Conservation (phyloP, 2,888 invertebrate genomes). For the Aplocera efformata region DNA sequence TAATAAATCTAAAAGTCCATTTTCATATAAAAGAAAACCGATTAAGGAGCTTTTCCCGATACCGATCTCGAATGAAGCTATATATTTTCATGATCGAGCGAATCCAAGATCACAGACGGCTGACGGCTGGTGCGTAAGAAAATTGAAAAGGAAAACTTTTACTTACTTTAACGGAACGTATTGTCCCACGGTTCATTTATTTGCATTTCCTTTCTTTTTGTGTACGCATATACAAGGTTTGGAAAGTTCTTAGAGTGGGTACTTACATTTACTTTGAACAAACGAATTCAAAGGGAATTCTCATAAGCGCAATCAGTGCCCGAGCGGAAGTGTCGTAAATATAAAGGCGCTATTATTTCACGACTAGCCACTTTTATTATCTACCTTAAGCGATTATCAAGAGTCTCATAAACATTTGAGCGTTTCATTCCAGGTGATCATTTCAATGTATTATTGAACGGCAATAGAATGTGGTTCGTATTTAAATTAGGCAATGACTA, state of each 20-base stretch:
- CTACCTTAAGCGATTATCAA: slow-evolving; percentile 24
- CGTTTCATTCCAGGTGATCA: slow-evolving; percentile 19
- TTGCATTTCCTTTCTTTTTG: slow-evolving; percentile 38
- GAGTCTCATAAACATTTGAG: slow-evolving; percentile 19
- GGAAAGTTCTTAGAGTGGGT: slow-evolving; percentile 11
- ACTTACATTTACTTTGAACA: slow-evolving; percentile 9
- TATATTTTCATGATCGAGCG: slow-evolving; percentile 79
- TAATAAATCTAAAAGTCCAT: slow-evolving; percentile 77
- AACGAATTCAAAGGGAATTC: slow-evolving; percentile 8
- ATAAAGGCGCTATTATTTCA: slow-evolving; percentile 16
- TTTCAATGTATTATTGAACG: slow-evolving; percentile 19
- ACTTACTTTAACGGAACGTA: slow-evolving; percentile 54
- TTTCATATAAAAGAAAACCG: slow-evolving; percentile 80
- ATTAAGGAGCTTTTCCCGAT: slow-evolving; percentile 77
- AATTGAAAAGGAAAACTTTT: slow-evolving; percentile 72
- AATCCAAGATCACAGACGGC: slow-evolving; percentile 71
- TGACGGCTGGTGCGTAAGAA: slow-evolving; percentile 73
- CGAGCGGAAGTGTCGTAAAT: slow-evolving; percentile 14
- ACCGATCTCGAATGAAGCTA: slow-evolving; percentile 77
- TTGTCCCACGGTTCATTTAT: slow-evolving; percentile 53
- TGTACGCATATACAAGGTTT: slow-evolving; percentile 13
- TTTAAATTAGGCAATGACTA: slow-evolving; percentile 15
- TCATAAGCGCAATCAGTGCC: slow-evolving; percentile 19
- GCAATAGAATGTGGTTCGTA: slow-evolving; percentile 16
- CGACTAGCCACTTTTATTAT: slow-evolving; percentile 20